Evolutionary conservation across 2,113 vertebrate species (phyloP).

Genomic region (Muntiacus muntjak): DNA sequence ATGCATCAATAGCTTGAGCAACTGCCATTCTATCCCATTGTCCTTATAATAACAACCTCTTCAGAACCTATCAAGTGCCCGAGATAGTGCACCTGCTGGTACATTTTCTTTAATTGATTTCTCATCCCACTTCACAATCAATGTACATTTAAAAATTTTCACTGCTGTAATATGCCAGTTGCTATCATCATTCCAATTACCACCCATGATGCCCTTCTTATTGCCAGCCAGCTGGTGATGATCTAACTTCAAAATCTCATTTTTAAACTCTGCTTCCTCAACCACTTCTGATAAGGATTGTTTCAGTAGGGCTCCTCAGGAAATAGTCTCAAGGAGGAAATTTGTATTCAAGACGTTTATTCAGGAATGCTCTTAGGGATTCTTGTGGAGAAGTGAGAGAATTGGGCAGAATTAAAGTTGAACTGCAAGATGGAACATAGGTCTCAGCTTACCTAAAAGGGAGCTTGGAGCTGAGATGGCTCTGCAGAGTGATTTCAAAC

Average conservation of each 20-base stretch:
- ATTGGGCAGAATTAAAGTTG: background rate
- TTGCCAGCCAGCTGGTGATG: background rate
- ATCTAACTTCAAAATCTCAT: background rate
- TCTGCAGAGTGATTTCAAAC: background rate
- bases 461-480: background rate
- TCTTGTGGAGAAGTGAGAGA: background rate
- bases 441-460: background rate
- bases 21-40: background rate
- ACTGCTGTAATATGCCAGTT: background rate
- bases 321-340: background rate
- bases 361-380: background rate
- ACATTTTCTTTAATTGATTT: constrained; percentile 37
- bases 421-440: background rate
- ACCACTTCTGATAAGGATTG: background rate
- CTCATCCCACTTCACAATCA: constrained; percentile 8
- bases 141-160: background rate
- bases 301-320: background rate
- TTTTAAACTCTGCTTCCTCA: constrained; percentile 33
- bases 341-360: background rate
- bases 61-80: background rate
- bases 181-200: background rate
- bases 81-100: background rate
- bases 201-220: background rate
- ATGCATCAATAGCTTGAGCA: background rate
- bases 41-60: background rate